These are phyloP conservation scores for Drosophila greeni DNA, from an alignment of 2,888 invertebrate genomes.

Conservation along the genomic window DNA sequence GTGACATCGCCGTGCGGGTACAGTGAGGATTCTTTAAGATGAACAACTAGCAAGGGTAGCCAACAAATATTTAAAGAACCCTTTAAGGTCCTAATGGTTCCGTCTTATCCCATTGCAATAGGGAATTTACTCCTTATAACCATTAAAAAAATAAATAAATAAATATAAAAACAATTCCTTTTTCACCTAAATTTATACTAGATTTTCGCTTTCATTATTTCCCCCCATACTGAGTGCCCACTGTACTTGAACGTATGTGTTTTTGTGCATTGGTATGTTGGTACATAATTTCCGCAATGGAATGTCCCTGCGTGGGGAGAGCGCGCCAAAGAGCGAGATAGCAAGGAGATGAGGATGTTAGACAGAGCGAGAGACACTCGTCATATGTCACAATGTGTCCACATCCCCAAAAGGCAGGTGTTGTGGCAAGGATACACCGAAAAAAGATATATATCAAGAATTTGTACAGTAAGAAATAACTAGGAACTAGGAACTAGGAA, in stretches of 20 bases:
- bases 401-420: constrained; percentile 34
- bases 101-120: too few relatives aligned
- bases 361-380: constrained; percentile 34
- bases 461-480: background rate
- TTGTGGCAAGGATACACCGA: constrained; percentile 15
- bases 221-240: background rate
- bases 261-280: constrained; percentile 26
- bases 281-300: constrained; percentile 64
- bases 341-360: constrained; percentile 1
- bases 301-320: constrained; percentile 50
- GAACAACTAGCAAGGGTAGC: background rate
- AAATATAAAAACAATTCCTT: background rate
- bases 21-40: constrained; percentile 1
- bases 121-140: too few relatives aligned
- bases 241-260: constrained; percentile 24
- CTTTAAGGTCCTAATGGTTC: too few relatives aligned
- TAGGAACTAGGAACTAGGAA: too few relatives aligned
- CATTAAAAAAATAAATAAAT: too few relatives aligned
- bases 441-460: background rate
- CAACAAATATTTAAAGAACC: too few relatives aligned
- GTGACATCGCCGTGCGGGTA: constrained; percentile 25
- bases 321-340: background rate
- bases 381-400: constrained; percentile 46
- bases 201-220: background rate
- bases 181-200: background rate